phyloP scores from a whole-genome alignment of 2,797 vertebrate genomes.

The Danio choprae region DNA sequence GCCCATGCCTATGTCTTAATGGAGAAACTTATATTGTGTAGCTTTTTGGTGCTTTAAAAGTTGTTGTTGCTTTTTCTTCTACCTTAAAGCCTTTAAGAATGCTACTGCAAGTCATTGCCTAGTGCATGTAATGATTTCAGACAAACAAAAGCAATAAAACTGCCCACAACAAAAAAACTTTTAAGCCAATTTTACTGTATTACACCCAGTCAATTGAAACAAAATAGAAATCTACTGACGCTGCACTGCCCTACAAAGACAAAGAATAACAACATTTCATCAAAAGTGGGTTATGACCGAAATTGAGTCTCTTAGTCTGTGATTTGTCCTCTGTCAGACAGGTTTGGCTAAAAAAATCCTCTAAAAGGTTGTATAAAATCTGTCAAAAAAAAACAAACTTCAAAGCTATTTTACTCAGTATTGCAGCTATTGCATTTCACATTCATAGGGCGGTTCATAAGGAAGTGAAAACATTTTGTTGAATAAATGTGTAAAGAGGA shows the following conservation, averaged over 20 bases:
- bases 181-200: background rate
- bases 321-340: slow-evolving; percentile 7
- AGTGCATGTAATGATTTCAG: background rate
- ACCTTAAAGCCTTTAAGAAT: background rate
- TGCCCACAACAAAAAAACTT: background rate
- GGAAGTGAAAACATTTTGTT: background rate
- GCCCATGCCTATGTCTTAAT: background rate
- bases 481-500: background rate
- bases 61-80: background rate
- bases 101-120: background rate
- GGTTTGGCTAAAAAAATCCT: background rate
- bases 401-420: background rate
- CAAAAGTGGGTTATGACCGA: slow-evolving; percentile 20
- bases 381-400: background rate
- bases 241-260: background rate
- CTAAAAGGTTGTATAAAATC: background rate
- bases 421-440: background rate
- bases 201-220: background rate
- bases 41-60: background rate
- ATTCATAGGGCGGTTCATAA: background rate
- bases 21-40: background rate
- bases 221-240: background rate
- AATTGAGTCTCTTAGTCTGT: slow-evolving; percentile 5
- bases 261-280: background rate
- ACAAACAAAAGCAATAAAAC: background rate